phyloP scores from a whole-genome alignment of 2,113 vertebrate species.

The Tretioscincus oriximinensis region DNA sequence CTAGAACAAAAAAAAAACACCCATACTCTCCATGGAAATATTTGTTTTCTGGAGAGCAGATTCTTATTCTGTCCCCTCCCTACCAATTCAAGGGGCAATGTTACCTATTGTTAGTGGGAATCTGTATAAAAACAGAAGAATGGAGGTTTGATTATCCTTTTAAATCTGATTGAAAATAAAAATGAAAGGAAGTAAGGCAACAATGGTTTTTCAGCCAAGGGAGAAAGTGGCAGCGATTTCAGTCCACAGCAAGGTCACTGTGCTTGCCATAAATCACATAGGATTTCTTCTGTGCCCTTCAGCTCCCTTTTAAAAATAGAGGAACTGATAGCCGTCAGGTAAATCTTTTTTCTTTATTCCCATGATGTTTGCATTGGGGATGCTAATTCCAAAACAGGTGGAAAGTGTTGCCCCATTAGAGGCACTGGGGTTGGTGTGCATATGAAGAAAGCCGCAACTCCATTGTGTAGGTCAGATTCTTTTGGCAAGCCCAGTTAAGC shows the following conservation, averaged over 20 bases:
- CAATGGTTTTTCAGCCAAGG: constrained; percentile 40
- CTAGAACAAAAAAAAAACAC: neutral
- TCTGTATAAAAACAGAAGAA: neutral
- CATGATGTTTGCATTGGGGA: constrained; percentile 18
- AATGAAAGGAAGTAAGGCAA: constrained; percentile 15
- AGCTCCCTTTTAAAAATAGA: constrained; percentile 37
- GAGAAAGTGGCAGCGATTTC: constrained; percentile 49
- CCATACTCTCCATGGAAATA: constrained; percentile 11
- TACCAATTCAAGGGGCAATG: constrained; percentile 29
- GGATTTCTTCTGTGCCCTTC: constrained; percentile 33
- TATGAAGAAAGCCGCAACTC: too few relatives aligned
- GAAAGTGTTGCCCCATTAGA: neutral
- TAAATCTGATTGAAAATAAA: constrained; percentile 36
- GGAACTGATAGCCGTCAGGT: constrained; percentile 35
- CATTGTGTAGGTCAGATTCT: too few relatives aligned
- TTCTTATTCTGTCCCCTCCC: constrained; percentile 43
- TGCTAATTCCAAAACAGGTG: neutral
- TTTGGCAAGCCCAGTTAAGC: too few relatives aligned
- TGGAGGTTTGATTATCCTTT: constrained; percentile 34
- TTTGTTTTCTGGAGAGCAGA: constrained; percentile 43
- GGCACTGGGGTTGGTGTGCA: too few relatives aligned
- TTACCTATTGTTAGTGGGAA: constrained; percentile 47
- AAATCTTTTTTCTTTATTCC: constrained; percentile 39
- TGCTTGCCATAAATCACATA: constrained; percentile 51
- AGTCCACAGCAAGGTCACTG: constrained; percentile 57